These are phyloP conservation scores for Caretta caretta DNA, from an alignment of 2,113 vertebrate genomes.

Conservation along the genomic window DNA sequence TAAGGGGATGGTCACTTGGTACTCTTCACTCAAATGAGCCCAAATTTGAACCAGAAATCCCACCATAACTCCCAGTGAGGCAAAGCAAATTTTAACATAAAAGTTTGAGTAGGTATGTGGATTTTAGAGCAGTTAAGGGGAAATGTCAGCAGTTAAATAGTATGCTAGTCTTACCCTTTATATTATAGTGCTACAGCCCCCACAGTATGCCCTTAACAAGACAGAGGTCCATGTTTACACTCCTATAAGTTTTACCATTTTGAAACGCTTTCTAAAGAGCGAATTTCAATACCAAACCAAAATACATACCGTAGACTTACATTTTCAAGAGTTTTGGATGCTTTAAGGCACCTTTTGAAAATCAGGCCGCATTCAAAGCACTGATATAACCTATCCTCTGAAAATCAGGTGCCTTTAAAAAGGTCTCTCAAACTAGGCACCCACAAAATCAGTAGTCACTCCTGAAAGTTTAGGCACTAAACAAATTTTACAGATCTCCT, in stretches of 20 bases:
- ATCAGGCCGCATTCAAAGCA: background rate
- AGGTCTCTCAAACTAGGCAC: background rate
- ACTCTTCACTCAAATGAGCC: too few species aligned
- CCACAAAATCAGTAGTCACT: background rate
- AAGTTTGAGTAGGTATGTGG: background rate
- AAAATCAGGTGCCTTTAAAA: background rate
- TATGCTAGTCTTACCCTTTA: too few species aligned
- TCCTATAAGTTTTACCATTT: background rate
- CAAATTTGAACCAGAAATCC: too few species aligned
- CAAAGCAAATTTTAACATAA: background rate
- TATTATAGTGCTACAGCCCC: background rate
- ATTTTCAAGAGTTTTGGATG: background rate
- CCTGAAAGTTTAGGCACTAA: background rate
- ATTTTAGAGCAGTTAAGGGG: background rate
- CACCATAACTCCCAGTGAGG: too few species aligned
- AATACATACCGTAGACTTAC: background rate
- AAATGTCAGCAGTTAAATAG: too few species aligned
- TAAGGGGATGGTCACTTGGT: too few species aligned
- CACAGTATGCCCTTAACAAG: background rate
- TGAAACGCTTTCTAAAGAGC: background rate
- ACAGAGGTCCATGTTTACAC: background rate
- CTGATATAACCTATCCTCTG: background rate
- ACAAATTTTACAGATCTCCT: background rate
- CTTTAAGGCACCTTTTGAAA: background rate
- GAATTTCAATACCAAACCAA: background rate